Evolutionary conservation across 2,888 invertebrate genomes (phyloP).

Genomic region (Ferrisia virgata): DNA sequence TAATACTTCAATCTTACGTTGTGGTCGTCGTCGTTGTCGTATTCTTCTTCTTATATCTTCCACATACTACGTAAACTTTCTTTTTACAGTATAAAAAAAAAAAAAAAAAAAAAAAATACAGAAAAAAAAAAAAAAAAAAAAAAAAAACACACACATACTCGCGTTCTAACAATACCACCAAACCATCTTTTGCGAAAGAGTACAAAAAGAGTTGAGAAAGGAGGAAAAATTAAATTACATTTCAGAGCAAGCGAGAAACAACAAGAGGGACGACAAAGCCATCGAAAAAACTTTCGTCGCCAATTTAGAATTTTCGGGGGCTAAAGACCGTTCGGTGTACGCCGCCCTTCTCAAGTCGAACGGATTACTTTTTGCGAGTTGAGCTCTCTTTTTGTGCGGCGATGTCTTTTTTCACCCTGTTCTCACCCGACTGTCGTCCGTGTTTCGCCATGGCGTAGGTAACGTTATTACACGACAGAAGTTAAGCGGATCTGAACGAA

Average conservation of each 20-base stretch:
- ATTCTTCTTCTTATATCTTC: too few species aligned
- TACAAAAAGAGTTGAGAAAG: neutral
- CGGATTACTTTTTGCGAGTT: constrained; percentile 34
- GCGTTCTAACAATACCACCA: too few species aligned
- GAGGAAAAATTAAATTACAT: neutral
- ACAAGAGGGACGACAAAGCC: neutral
- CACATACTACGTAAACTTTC: too few species aligned
- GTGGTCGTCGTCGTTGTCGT: too few species aligned
- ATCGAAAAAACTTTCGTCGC: constrained; percentile 12
- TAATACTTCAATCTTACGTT: too few species aligned
- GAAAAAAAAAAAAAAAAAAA: too few species aligned
- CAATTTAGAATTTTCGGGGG: constrained; percentile 21
- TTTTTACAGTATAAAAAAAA: too few species aligned
- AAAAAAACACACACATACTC: too few species aligned
- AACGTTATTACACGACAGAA: constrained; percentile 39
- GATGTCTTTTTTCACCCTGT: neutral
- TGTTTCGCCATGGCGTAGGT: too few species aligned
- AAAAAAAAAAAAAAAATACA: too few species aligned
- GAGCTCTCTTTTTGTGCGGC: neutral
- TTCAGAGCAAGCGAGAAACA: neutral
- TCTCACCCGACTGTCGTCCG: neutral
- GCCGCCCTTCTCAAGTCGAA: neutral
- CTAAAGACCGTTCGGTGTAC: neutral
- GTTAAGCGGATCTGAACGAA: constrained; percentile 43
- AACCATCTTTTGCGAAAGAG: neutral